phyloP scores from a whole-genome alignment of 2,113 vertebrate species.

The Antechinus stuartii region DNA sequence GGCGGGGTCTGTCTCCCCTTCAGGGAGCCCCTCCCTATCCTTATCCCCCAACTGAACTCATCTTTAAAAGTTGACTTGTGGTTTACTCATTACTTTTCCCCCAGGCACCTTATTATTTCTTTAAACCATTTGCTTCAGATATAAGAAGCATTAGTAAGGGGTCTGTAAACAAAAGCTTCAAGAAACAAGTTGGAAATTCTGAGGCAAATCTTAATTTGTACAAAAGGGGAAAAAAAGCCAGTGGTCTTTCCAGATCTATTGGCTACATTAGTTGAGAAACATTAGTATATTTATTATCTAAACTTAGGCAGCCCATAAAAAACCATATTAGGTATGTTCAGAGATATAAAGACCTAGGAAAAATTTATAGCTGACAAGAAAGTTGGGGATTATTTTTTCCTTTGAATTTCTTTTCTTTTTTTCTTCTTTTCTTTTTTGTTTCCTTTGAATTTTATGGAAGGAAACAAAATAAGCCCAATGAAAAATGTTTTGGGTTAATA shows the following conservation, averaged over 20 bases:
- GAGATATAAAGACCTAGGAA: not conserved
- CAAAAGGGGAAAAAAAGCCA: not conserved
- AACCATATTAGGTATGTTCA: not conserved
- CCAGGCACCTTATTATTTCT: not conserved
- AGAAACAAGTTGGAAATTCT: not conserved
- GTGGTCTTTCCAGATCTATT: not conserved
- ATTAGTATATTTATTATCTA: not conserved
- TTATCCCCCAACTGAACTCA: not conserved
- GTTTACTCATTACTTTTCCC: not conserved
- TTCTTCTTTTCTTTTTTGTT: not conserved
- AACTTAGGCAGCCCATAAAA: not conserved
- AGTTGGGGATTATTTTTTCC: too few relatives aligned
- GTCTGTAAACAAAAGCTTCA: not conserved
- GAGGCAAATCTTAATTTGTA: not conserved
- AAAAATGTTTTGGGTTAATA: not conserved
- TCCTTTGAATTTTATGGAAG: not conserved
- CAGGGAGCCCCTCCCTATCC: too few relatives aligned
- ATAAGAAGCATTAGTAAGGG: not conserved
- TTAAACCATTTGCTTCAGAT: not conserved
- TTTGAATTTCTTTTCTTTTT: too few relatives aligned
- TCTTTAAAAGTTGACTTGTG: not conserved
- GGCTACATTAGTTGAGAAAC: not conserved
- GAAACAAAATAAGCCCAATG: not conserved
- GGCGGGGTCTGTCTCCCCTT: not conserved
- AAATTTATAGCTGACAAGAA: not conserved